Percentiles rank a stretch among this genome's conserved stretches.
phyloP scores from a whole-genome alignment of 1,140 invertebrate species.

The Drosophila takahashii region DNA sequence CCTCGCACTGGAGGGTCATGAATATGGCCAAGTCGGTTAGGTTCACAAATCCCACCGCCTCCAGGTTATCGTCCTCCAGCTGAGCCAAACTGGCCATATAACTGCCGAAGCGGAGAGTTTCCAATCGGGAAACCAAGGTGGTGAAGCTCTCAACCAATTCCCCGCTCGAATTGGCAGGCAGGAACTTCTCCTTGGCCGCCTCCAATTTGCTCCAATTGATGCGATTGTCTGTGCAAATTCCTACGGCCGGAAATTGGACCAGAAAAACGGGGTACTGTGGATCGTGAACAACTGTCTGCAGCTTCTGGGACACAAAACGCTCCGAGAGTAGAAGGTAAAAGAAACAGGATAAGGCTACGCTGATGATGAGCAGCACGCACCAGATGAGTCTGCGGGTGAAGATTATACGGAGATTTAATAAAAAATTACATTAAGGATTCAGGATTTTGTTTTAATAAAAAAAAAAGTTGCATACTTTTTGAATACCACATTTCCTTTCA shows the following conservation, averaged over 20 bases:
- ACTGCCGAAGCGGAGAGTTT: conserved; percentile 60
- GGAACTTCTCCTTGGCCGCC: conserved; percentile 60
- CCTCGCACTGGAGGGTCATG: conserved; percentile 47
- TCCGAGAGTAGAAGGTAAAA: conserved; percentile 67
- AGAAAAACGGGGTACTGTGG: conserved; percentile 89
- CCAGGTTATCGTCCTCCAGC: conserved; percentile 66
- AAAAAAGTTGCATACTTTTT: too few relatives aligned
- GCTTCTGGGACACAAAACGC: conserved; percentile 64
- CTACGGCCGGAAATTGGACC: conserved; percentile 89
- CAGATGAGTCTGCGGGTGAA: conserved; percentile 54
- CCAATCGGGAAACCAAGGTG: conserved; percentile 45
- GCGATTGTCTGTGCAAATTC: conserved; percentile 88
- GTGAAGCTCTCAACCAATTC: conserved; percentile 47
- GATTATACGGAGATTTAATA: too few relatives aligned
- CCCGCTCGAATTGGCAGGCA: conserved; percentile 56
- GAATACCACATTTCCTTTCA: too few relatives aligned
- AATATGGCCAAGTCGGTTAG: conserved; percentile 42
- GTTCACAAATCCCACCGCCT: conserved; percentile 57
- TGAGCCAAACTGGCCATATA: conserved; percentile 35
- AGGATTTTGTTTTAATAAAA: too few relatives aligned
- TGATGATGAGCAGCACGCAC: conserved; percentile 53
- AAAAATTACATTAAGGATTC: too few relatives aligned
- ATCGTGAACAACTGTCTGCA: conserved; percentile 87
- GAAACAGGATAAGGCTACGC: conserved; percentile 51
- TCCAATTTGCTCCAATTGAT: conserved; percentile 72